Percentiles rank a stretch among this genome's conserved stretches.
These are phyloP conservation scores for Acanthiza pusilla DNA, from an alignment of 2,797 vertebrate genomes.

Conservation along the genomic window DNA sequence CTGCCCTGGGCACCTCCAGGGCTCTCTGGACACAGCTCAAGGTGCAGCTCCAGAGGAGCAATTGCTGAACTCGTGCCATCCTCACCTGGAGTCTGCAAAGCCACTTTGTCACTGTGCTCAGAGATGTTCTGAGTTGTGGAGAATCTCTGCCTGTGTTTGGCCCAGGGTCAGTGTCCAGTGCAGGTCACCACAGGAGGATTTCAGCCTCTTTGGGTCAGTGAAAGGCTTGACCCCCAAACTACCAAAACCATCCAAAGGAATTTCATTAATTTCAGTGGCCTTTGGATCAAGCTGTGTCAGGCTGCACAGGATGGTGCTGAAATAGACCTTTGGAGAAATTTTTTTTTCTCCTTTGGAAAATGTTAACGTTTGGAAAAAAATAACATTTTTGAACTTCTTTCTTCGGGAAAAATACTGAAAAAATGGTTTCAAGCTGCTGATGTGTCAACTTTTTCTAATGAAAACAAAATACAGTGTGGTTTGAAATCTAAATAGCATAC, in stretches of 20 bases:
- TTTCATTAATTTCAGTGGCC: slow-evolving; percentile 10
- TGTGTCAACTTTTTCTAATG: not conserved
- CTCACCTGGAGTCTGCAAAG: not conserved
- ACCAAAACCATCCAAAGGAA: not conserved
- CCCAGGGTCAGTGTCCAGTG: not conserved
- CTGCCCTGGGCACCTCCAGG: not conserved
- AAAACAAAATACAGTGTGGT: not conserved
- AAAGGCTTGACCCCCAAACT: not conserved
- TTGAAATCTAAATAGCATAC: not conserved
- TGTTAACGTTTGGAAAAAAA: not conserved
- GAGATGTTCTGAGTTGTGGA: not conserved
- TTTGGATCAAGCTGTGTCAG: slow-evolving; percentile 1
- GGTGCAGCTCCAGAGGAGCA: not conserved
- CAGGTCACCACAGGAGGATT: not conserved
- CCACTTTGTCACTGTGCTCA: not conserved
- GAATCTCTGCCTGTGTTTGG: not conserved
- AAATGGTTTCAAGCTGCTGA: not conserved
- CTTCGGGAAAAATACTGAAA: slow-evolving; percentile 7
- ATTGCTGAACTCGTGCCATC: not conserved
- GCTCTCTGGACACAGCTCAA: not conserved
- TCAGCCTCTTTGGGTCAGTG: not conserved
- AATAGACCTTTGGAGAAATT: not conserved
- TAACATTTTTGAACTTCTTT: not conserved
- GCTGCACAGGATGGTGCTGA: not conserved
- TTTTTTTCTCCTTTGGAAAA: not conserved